Conservation (phyloP, 2,888 invertebrate genomes). For the Rhogogaster chlorosoma region DNA sequence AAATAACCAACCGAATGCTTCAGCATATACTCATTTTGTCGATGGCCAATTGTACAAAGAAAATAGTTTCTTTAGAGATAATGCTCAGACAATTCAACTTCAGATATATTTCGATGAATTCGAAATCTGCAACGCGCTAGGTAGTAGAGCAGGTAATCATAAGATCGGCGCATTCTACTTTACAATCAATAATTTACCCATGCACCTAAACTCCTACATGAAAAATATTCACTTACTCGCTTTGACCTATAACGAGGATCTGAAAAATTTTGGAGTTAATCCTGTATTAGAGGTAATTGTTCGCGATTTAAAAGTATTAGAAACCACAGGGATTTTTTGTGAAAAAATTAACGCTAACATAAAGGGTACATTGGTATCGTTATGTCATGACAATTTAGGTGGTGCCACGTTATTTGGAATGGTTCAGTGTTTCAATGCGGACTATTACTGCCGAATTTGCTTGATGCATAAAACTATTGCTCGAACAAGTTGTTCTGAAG, state of each 20-base stretch:
- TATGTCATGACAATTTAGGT: conserved; percentile 50
- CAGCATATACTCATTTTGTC: neutral
- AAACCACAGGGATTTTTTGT: conserved; percentile 52
- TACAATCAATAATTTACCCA: no score
- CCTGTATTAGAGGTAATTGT: conserved; percentile 42
- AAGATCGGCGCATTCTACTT: no score
- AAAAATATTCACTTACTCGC: neutral
- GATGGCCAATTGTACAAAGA: neutral
- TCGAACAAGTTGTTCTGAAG: conserved; percentile 47
- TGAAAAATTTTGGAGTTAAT: conserved; percentile 53
- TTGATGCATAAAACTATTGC: conserved; percentile 52
- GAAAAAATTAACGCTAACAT: conserved; percentile 34
- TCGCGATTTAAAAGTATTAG: conserved; percentile 53
- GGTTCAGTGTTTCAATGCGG: conserved; percentile 58
- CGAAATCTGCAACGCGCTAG: no score
- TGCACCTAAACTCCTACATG: no score
- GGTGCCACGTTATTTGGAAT: conserved; percentile 55
- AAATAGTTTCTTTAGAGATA: neutral
- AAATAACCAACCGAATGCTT: no score
- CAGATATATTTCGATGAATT: neutral
- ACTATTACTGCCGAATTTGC: conserved; percentile 60
- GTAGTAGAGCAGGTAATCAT: no score
- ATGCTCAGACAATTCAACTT: neutral
- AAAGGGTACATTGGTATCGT: conserved; percentile 54
- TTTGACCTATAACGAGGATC: conserved; percentile 15